phyloP scores from a whole-genome alignment of 2,888 invertebrate species.

The Hermodice carunculata region DNA sequence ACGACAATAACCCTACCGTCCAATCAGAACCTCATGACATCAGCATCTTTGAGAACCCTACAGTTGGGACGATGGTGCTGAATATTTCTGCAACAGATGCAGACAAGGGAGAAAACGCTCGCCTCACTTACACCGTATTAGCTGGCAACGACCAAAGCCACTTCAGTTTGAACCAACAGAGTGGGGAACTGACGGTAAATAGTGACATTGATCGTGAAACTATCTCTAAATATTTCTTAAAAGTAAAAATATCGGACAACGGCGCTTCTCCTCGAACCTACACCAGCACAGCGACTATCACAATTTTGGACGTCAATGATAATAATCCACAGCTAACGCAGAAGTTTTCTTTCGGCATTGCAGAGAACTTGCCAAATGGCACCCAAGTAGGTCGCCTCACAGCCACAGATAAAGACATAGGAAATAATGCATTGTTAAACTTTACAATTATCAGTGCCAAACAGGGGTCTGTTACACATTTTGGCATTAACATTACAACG shows the following conservation, averaged over 20 bases:
- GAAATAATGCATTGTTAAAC: conserved; percentile 34
- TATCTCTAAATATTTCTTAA: too few species aligned
- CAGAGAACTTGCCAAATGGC: conserved; percentile 42
- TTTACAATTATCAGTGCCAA: neutral
- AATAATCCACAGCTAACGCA: conserved; percentile 49
- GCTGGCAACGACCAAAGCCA: too few species aligned
- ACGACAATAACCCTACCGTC: conserved; percentile 53
- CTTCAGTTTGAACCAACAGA: too few species aligned
- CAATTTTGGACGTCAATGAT: conserved; percentile 53
- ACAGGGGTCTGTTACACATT: too few species aligned
- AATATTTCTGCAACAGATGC: conserved; percentile 21
- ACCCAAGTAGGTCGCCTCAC: conserved; percentile 42
- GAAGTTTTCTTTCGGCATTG: conserved; percentile 43
- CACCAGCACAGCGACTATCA: too few species aligned
- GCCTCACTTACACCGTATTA: neutral
- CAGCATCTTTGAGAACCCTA: too few species aligned
- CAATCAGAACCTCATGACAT: too few species aligned
- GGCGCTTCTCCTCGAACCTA: too few species aligned
- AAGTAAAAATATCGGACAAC: too few species aligned
- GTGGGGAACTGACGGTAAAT: too few species aligned
- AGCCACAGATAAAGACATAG: conserved; percentile 48
- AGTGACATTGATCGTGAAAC: too few species aligned
- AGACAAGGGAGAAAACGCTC: conserved; percentile 24
- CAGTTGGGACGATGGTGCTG: neutral
- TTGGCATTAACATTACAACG: too few species aligned